Percentiles rank a stretch among this genome's conserved stretches.
Evolutionary conservation across 2,888 invertebrate genomes (phyloP).

Genomic region (Chirona hameri): DNA sequence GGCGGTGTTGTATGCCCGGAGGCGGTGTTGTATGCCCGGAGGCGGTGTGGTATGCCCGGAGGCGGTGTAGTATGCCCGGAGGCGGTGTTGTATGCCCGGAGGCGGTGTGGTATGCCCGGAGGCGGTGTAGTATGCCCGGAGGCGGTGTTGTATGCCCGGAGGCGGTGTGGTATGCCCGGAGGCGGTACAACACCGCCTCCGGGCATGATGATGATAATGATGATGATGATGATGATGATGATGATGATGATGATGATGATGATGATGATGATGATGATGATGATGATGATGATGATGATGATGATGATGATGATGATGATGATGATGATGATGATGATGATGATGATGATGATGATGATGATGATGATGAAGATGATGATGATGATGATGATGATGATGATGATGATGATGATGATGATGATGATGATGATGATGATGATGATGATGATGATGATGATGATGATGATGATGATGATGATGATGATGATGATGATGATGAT

Average conservation of each 20-base stretch:
- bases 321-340: slow-evolving; percentile 22
- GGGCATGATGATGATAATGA: too few species aligned
- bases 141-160: too few species aligned
- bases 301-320: slow-evolving; percentile 22
- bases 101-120: too few species aligned
- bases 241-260: slow-evolving; percentile 22
- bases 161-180: too few species aligned
- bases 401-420: slow-evolving; percentile 22
- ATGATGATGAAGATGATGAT: slow-evolving; percentile 12
- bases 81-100: too few species aligned
- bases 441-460: slow-evolving; percentile 22
- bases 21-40: too few species aligned
- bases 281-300: slow-evolving; percentile 22
- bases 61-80: too few species aligned
- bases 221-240: slow-evolving; percentile 22
- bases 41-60: too few species aligned
- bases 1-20: too few species aligned
- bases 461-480: slow-evolving; percentile 22
- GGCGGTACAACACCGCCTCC: too few species aligned
- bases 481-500: slow-evolving; percentile 22
- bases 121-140: too few species aligned
- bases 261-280: slow-evolving; percentile 22
- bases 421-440: slow-evolving; percentile 22
- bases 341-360: slow-evolving; percentile 22
- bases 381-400: slow-evolving; percentile 22